Conservation (phyloP, 2,888 invertebrate species). For the Coenonympha arcania region DNA sequence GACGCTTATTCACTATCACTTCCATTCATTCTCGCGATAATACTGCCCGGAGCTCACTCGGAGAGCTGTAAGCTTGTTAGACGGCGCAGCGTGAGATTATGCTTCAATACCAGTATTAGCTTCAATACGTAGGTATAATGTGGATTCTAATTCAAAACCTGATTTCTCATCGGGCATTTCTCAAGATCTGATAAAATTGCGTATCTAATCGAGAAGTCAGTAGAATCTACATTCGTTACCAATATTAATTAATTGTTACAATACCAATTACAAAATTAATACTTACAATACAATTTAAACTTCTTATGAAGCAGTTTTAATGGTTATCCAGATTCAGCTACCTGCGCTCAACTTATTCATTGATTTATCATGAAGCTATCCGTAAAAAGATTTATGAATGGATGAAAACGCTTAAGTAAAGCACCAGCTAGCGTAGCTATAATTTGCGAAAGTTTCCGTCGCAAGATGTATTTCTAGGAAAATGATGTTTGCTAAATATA, state of each 20-base stretch:
- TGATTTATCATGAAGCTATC: too few species aligned
- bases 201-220: too few species aligned
- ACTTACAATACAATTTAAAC: too few species aligned
- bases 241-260: too few species aligned
- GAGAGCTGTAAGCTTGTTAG: constrained; percentile 41
- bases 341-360: too few species aligned
- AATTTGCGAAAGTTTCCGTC: constrained; percentile 53
- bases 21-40: constrained; percentile 68
- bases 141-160: neutral
- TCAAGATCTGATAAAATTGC: neutral
- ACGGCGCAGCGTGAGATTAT: constrained; percentile 43
- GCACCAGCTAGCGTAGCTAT: constrained; percentile 25
- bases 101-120: neutral
- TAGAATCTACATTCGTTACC: too few species aligned
- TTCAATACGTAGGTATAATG: too few species aligned
- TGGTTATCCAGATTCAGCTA: too few species aligned
- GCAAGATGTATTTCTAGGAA: constrained; percentile 62
- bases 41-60: constrained; percentile 44
- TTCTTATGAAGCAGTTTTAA: too few species aligned
- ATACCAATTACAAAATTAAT: too few species aligned
- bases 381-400: constrained; percentile 13
- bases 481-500: constrained; percentile 68
- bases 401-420: too few species aligned
- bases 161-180: neutral
- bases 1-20: constrained; percentile 64